phyloP scores from a whole-genome alignment of 53 echinoderm and acorn worm species.

The Echinometra lucunter region DNA sequence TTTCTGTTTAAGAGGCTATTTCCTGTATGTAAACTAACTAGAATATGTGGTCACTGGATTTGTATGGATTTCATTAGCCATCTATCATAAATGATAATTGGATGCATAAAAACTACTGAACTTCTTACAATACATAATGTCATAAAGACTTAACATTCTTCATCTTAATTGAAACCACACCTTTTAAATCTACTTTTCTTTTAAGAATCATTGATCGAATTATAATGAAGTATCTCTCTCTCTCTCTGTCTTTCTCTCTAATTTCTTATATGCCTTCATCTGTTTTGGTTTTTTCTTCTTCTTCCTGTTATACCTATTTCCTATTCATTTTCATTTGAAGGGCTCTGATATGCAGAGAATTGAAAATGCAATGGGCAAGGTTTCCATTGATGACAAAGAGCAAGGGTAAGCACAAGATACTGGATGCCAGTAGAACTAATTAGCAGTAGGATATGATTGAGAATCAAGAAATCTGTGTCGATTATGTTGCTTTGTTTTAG shows the following conservation, averaged over 20 bases:
- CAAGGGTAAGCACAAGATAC: slow-evolving; percentile 7
- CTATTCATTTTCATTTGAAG: slow-evolving; percentile 22
- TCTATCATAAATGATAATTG: neutral
- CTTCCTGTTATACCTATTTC: neutral
- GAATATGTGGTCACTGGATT: neutral
- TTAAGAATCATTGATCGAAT: neutral
- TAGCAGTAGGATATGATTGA: neutral
- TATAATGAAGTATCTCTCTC: neutral
- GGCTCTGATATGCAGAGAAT: slow-evolving; percentile 66
- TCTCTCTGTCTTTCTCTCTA: neutral
- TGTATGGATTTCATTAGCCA: neutral
- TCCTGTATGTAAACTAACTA: slow-evolving; percentile 47
- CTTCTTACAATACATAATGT: neutral
- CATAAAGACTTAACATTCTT: neutral
- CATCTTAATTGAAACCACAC: neutral
- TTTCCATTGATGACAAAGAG: slow-evolving; percentile 59
- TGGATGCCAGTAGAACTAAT: neutral
- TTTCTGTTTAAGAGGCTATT: slow-evolving; percentile 23
- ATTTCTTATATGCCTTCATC: neutral
- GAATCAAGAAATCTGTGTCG: neutral
- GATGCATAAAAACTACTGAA: slow-evolving; percentile 27
- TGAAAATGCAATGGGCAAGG: slow-evolving; percentile 66
- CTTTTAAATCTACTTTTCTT: too few relatives aligned
- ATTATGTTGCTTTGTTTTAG: neutral
- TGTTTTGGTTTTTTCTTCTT: neutral